phyloP scores from a whole-genome alignment of 1,140 invertebrate genomes.

The Drosophila auraria region DNA sequence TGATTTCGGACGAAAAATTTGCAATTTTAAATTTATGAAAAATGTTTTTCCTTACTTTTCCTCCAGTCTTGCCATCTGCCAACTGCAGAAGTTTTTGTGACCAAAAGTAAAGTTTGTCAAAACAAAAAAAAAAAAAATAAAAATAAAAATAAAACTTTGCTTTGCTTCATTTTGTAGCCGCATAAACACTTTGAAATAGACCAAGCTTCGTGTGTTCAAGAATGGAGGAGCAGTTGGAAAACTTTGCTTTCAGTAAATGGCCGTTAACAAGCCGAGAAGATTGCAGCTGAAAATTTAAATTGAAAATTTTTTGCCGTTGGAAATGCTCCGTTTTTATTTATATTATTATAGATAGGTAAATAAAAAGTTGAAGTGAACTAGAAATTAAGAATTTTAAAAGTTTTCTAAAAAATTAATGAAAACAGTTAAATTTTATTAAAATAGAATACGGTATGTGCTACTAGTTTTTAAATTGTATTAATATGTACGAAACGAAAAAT shows the following conservation, averaged over 20 bases:
- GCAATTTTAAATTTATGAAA: conserved; percentile 79
- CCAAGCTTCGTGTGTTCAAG: conserved; percentile 52
- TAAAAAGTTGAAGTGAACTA: not conserved
- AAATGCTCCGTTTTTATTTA: conserved; percentile 13
- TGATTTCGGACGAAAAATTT: conserved; percentile 65
- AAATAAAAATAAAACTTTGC: conserved; percentile 60
- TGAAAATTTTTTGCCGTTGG: conserved; percentile 38
- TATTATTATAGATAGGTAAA: conserved; percentile 1
- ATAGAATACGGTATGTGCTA: not conserved
- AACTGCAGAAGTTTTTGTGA: conserved; percentile 71
- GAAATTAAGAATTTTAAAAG: not conserved
- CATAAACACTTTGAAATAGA: conserved; percentile 83
- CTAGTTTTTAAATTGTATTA: not conserved
- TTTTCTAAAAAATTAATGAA: too few relatives aligned
- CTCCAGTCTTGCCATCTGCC: conserved; percentile 52
- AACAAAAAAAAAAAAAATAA: conserved; percentile 26
- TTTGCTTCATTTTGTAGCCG: conserved; percentile 81
- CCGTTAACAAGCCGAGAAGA: conserved; percentile 75
- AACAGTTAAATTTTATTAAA: not conserved
- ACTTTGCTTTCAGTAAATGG: conserved; percentile 63
- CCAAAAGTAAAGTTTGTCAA: conserved; percentile 74
- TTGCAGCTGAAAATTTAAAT: conserved; percentile 77
- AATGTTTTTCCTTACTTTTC: conserved; percentile 42
- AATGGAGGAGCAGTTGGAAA: conserved; percentile 35
- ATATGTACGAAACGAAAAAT: not conserved